A percentile compares a stretch with the other conserved stretches of the same genome.
These are phyloP conservation scores for Drosophila demipolita DNA, from an alignment of 2,888 invertebrate genomes.

Conservation along the genomic window DNA sequence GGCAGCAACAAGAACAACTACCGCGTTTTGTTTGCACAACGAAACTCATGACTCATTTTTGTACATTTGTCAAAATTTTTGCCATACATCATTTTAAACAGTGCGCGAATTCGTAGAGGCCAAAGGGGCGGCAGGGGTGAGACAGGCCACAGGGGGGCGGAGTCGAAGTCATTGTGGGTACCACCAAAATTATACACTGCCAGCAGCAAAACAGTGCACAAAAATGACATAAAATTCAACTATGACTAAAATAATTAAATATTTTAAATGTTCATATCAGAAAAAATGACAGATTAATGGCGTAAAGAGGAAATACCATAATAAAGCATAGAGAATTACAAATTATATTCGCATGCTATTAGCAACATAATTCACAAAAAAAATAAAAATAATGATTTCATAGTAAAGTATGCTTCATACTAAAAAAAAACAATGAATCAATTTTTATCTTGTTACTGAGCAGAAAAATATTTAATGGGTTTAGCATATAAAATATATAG, in stretches of 20 bases:
- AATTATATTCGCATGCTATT: not conserved
- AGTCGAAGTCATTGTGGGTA: slow-evolving; percentile 19
- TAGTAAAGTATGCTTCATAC: not conserved
- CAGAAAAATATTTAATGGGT: no score
- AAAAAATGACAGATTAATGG: not conserved
- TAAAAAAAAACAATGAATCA: no score
- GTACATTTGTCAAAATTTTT: slow-evolving; percentile 82
- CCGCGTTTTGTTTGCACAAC: slow-evolving; percentile 73
- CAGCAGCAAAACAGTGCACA: slow-evolving; percentile 33
- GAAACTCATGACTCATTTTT: slow-evolving; percentile 82
- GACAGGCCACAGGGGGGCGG: not conserved
- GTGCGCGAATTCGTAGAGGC: slow-evolving; percentile 48
- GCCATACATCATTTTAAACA: slow-evolving; percentile 82
- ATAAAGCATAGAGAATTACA: not conserved
- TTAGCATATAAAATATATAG: no score
- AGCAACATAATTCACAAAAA: no score
- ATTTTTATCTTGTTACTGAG: no score
- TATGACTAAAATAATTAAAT: not conserved
- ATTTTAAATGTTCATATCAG: not conserved
- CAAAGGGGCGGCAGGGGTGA: not conserved
- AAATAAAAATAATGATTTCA: not conserved
- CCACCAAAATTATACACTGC: slow-evolving; percentile 42
- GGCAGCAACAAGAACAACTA: slow-evolving; percentile 51
- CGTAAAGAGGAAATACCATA: not conserved
- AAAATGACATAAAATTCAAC: not conserved